Conservation (phyloP, 2,888 invertebrate genomes). For the Drosophila bunnanda region DNA sequence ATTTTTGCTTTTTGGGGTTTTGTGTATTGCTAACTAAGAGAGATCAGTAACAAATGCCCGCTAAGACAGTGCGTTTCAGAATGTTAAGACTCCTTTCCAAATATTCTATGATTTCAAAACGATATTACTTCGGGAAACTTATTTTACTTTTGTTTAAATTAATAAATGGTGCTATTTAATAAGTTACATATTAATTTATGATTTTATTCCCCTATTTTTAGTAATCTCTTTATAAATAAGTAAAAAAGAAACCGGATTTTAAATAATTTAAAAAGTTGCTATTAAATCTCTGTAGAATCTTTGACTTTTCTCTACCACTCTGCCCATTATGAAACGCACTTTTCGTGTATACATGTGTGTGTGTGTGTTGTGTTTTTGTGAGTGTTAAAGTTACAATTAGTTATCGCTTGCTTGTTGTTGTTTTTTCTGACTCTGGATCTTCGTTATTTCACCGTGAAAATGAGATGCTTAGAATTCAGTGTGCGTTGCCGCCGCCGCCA, state of each 20-base stretch:
- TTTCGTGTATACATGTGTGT: constrained; percentile 35
- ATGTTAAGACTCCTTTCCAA: background rate
- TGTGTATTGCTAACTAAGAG: constrained; percentile 48
- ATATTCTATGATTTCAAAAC: background rate
- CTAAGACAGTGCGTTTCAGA: constrained; percentile 36
- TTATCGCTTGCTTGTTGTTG: constrained; percentile 22
- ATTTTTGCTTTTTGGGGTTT: constrained; percentile 22
- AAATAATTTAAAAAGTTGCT: background rate
- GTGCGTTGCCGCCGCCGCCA: constrained; percentile 55
- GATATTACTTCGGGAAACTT: background rate
- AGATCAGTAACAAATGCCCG: constrained; percentile 60
- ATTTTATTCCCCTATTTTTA: too few relatives aligned
- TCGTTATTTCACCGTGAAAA: constrained; percentile 25
- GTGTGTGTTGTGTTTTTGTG: constrained; percentile 29
- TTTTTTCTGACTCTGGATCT: constrained; percentile 16
- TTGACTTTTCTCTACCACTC: background rate
- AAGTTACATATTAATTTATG: background rate
- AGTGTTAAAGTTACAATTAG: constrained; percentile 50
- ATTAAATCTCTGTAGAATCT: background rate
- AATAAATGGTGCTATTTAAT: background rate
- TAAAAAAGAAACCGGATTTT: background rate
- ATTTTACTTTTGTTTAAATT: background rate
- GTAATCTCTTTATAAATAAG: background rate
- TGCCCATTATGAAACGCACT: constrained; percentile 25
- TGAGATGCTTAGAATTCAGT: constrained; percentile 65